Conservation (phyloP, 2,113 vertebrate species). For the Daboia siamensis region DNA sequence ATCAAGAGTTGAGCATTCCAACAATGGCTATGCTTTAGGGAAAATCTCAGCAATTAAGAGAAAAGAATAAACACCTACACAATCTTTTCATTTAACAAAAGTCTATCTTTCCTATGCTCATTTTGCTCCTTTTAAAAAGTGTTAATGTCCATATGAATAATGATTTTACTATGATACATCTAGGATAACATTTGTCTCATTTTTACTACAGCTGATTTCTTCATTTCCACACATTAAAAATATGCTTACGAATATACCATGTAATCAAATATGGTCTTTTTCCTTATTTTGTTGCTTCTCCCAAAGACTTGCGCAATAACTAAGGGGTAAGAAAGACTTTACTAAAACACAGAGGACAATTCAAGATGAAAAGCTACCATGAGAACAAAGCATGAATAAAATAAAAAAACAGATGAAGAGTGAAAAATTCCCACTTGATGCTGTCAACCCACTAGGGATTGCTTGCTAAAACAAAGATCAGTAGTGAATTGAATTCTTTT, state of each 20-base stretch:
- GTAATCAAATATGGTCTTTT: background rate
- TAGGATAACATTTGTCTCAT: constrained; percentile 39
- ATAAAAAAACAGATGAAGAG: constrained; percentile 59
- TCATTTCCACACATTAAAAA: constrained; percentile 38
- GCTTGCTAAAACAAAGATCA: constrained; percentile 39
- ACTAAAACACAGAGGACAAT: constrained; percentile 45
- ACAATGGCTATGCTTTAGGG: background rate
- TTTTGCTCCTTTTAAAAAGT: constrained; percentile 35
- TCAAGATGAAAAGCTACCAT: constrained; percentile 50
- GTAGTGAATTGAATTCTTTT: constrained; percentile 37
- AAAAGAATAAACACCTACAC: constrained; percentile 1
- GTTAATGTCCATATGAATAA: constrained; percentile 21
- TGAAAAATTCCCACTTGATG: constrained; percentile 49
- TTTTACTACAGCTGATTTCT: constrained; percentile 40
- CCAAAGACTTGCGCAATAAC: background rate
- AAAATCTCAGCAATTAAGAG: constrained; percentile 2
- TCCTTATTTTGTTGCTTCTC: background rate
- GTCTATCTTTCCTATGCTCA: background rate
- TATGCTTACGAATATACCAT: background rate
- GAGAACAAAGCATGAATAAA: constrained; percentile 52
- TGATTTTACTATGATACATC: constrained; percentile 37
- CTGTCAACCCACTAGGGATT: constrained; percentile 41
- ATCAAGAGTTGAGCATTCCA: constrained; percentile 18
- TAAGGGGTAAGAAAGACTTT: constrained; percentile 34
- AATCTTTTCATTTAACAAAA: constrained; percentile 14